Base-by-base conservation (phyloP, 2,888 invertebrate species). In the Rotaria magnacalcarata region DNA sequence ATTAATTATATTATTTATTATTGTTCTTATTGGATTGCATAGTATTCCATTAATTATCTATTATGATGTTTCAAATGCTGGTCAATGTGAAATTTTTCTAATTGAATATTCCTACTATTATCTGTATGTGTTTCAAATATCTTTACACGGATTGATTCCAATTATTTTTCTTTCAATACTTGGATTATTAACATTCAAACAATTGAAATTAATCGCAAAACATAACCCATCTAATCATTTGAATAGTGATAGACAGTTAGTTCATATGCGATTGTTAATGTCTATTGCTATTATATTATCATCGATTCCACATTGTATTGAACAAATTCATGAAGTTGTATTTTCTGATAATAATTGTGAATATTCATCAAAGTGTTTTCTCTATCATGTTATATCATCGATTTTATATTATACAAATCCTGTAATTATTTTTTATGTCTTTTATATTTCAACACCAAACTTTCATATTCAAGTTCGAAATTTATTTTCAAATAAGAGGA, bases 241-340 rank as follows among this genome's bases (percentile, higher is more conserved):
- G 16, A 67, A 67, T 67, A 41, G 67, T 67, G 67, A 67, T 67
- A 14, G 67, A 34, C 67, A 67, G 34, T 27, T 67, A 67, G 67
- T 34, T 27, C 67, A 16, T 19, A 67, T 67, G 67, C 19, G 34
- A 1, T 34, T 67, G 24, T 34, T 67, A 34, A 67, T 67, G 14
- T 67, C 67, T 14, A 27, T 67, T 34, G 14, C 34, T 19, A 67
- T 67, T 16, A 67, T 67, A 5, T 27, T 67, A 19, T 67, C 67
- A 67, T 34, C 67, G 19, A 67, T 67, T 67, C 67, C 67, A 7
- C n/a, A 41, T 67, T 67, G 67, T 67, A 41, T 67, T 67, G 67
- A 67, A 67, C 67, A 67, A 19, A 34, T 67, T 7, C 34, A 67
- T 67, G 34, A 41, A 34, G 11, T 27, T 16, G 4, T 67, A 34